Conservation (phyloP, 2,113 vertebrate genomes). For the Eulemur rufifrons region DNA sequence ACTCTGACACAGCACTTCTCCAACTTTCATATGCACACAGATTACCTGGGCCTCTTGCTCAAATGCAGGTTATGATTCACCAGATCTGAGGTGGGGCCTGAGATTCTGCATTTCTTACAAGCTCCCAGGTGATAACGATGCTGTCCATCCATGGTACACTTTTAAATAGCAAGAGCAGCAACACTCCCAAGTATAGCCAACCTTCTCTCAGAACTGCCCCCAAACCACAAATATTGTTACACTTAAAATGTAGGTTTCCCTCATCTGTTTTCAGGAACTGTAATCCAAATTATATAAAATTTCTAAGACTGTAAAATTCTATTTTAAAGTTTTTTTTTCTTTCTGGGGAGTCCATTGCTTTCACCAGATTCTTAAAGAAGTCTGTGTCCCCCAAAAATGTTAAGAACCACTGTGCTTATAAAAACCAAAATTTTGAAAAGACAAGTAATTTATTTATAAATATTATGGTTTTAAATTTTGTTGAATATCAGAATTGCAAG, state of each 20-base stretch:
- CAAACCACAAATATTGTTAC: background rate
- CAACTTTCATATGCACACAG: background rate
- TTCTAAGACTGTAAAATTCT: background rate
- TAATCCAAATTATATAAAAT: background rate
- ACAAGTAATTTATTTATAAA: background rate
- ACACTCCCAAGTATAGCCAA: background rate
- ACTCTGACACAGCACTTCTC: background rate
- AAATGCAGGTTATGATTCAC: background rate
- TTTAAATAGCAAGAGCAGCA: background rate
- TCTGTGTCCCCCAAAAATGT: background rate
- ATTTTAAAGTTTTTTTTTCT: background rate
- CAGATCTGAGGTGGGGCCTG: too few relatives aligned
- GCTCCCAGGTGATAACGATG: background rate
- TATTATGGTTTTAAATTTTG: background rate
- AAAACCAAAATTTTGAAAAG: background rate
- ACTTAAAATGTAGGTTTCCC: background rate
- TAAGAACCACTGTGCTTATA: background rate
- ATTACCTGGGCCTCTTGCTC: too few relatives aligned
- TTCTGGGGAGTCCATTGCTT: background rate
- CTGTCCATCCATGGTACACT: background rate
- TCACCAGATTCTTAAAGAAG: conserved; percentile 5
- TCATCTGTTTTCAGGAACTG: background rate
- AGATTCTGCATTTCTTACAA: background rate
- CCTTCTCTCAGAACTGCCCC: background rate
- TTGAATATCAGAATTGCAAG: background rate